Base-by-base conservation (phyloP, 2,888 invertebrate species). In the Dolomedes plantarius region DNA sequence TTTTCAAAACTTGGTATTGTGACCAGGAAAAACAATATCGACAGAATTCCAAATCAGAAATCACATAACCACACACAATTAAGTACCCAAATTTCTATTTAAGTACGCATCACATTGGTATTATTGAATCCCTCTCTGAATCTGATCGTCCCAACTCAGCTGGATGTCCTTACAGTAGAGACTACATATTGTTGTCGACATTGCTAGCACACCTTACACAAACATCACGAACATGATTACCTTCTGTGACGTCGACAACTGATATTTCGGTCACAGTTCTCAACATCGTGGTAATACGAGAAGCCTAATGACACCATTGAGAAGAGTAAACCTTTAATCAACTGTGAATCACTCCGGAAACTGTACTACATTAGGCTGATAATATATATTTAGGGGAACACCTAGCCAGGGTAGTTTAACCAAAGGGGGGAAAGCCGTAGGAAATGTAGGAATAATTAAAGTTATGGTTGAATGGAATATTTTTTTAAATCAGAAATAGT, bases 261-360 rank as follows among this genome's bases (percentile, higher is more conserved):
- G 23, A 23, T 56, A 56, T 23, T 56, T 56, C 56, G 3, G 16
- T 2, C 5, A 23, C 1, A 23, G 16, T 23, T 56, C 16, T 2
- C 5, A 11, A 56, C 23, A 23, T 56, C 23, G 0, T 16, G 56
- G 23, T 23, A 23, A 56, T 23, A 56, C 56, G 19, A 56, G 23
- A 23, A 56, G 56, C 56, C 23, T 56, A 56, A 56, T 56, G 56
- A 56, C 23, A 56, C 23, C 56, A 56, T 56, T 56, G 56, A 11
- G 11, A 11, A 56, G 56, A 56, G 56, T 56, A 56, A 23, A 23
- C 3, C 23, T 13, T 46, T 2, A 11, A 23, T 56, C 56, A 23
- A 23, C 56, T n/a, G 23, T 23, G 56, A 56, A 16, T 23, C 56
- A 23, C 23, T 23, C 23, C 5, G 56, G 56, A 56, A 23, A 56